Evolutionary conservation across 2,113 vertebrate genomes (phyloP).

Genomic region (Sphaerodactylus townsendi): DNA sequence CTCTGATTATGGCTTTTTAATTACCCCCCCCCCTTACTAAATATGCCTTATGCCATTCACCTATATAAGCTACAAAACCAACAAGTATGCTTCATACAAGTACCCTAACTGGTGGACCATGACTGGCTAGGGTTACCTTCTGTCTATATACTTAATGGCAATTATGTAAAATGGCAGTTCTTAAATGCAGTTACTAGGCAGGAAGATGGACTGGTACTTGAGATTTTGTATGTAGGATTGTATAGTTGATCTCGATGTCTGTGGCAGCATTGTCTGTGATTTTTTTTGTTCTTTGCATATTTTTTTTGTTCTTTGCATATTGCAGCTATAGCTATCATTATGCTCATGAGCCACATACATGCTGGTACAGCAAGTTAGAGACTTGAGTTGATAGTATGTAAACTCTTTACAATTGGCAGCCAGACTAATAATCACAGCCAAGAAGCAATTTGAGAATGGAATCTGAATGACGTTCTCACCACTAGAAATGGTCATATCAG

Average conservation of each 20-base stretch:
- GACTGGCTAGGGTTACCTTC: background rate
- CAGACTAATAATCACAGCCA: conserved; percentile 31
- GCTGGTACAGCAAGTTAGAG: background rate
- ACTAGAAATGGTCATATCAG: conserved; percentile 13
- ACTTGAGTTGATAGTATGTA: background rate
- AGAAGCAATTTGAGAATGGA: background rate
- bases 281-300: background rate
- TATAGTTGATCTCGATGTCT: background rate
- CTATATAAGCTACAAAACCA: background rate
- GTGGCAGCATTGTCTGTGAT: background rate
- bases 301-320: background rate
- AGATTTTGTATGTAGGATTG: background rate
- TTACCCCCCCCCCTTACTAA: too few relatives aligned
- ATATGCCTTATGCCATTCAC: background rate
- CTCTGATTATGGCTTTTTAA: background rate
- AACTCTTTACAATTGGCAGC: conserved; percentile 38
- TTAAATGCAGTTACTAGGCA: background rate
- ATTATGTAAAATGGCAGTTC: background rate
- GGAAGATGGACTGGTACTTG: background rate
- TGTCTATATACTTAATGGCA: background rate
- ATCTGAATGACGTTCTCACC: conserved; percentile 1
- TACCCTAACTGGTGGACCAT: background rate
- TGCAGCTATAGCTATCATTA: background rate
- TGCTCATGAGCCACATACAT: background rate
- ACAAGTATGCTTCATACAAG: background rate